A percentile compares a stretch with the other conserved stretches of the same genome.
phyloP scores from a whole-genome alignment of 2,797 vertebrate species.

The Lemur catta region DNA sequence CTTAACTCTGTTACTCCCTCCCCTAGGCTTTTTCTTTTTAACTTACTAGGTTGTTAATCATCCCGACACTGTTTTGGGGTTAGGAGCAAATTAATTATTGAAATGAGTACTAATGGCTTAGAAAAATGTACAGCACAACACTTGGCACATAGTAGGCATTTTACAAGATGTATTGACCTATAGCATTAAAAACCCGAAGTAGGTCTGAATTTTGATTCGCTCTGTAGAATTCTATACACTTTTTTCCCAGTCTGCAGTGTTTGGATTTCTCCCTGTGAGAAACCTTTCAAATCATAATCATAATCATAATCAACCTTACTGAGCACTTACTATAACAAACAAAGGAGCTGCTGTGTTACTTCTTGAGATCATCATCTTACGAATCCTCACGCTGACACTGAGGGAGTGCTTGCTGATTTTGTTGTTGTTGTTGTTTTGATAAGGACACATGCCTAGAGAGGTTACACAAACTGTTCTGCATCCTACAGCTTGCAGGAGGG shows the following conservation, averaged over 20 bases:
- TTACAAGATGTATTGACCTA: not conserved
- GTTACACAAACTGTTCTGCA: not conserved
- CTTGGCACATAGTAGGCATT: not conserved
- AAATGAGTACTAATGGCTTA: not conserved
- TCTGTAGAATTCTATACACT: not conserved
- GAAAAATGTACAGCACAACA: not conserved
- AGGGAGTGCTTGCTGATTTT: not conserved
- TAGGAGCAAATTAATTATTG: not conserved
- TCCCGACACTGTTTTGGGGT: not conserved
- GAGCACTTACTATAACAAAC: not conserved
- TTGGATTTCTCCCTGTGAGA: not conserved
- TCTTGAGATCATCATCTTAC: not conserved
- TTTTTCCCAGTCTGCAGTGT: not conserved
- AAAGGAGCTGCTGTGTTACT: not conserved
- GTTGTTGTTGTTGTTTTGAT: not conserved
- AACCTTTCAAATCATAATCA: not conserved
- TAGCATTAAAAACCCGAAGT: not conserved
- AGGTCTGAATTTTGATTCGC: not conserved
- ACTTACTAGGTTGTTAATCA: not conserved
- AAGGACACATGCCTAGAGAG: not conserved
- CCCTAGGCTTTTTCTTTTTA: not conserved
- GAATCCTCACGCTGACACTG: not conserved
- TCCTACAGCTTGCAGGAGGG: not conserved
- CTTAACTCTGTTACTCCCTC: not conserved
- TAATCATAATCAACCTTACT: not conserved